Base-by-base conservation (phyloP, 2,888 invertebrate genomes). In the Rhagium mordax region DNA sequence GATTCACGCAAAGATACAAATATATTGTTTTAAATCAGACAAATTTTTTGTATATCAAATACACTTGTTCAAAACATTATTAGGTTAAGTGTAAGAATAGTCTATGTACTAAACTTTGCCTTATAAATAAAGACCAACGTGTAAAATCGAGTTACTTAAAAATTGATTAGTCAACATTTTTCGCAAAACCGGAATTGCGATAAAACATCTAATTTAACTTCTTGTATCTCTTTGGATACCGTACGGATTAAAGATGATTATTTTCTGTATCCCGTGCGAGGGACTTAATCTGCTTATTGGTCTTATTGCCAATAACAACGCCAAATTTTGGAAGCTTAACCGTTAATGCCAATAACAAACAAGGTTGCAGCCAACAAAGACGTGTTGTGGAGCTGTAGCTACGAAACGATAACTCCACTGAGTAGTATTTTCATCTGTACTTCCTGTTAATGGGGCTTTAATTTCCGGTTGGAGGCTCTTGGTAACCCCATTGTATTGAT, bases 371-470 rank as follows among this genome's bases (percentile, higher is more conserved):
- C 21, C 61, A n/a, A 21, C 21, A 33, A 15, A 61, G 47, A 47
- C 47, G 61, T 33, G 59, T 59, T 16, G 59, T 10, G 59, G 16
- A 29, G 29, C 61, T 15, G 21, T 47, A 8, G 51, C 18, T 15
- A 10, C 13, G 65, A 33, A 65, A 51, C 51, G 49, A 64, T 53
- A 53, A 53, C 33, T 13, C 27, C 18, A n/a, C 29, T 53, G 33
- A 33, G 51, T 65, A 65, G 53, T 53, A 65, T 65, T 65, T 67
- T 74, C 72, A 33, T 69, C 59, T 71, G 59, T 73, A 77, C 77
- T 81, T 81, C 81, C 81, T 78, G 79, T 74, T 80, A 78, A 82
- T 79, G 78, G 79, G 70, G 71, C 77, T 78, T 79, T 81, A 82
- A 81, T 82, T 81, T 81, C 81, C 81, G 80, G 78, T 72, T 71